Evolutionary conservation across 2,113 vertebrate species (phyloP), one percentile per base, ranked within the genome.

Genomic region (Salvelinus alpinus): DNA sequence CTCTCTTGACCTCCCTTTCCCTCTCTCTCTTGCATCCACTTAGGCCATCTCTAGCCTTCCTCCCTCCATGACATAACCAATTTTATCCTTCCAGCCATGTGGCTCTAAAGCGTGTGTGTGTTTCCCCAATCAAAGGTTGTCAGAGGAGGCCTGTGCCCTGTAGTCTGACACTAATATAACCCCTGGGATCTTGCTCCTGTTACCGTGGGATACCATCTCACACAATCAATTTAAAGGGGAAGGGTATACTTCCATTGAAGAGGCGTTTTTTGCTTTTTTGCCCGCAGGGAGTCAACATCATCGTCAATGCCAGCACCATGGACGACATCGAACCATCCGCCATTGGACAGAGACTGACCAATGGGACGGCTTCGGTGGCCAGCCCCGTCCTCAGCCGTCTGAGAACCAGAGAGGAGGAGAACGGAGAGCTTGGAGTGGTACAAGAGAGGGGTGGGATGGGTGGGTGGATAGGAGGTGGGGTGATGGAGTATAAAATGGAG

Each of bases 371-470:
- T 0, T 91, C 91, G 0, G 94, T 95, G 77, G 95, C 97, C 27
- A 98, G 97, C 84, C 97, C 97, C 0, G 97, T 98, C 71, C 88
- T 99, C 81, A 95, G 94, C 82, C 95, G 97, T n/a, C 95, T 99
- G 85, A 94, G 91, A 70, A 94, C 95, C 83, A 90, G 91, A 0
- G 97, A 99, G 4, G 96, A 98, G 0, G 96, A 95, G 20, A 38
- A 67, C n/a, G 34, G 16, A 27, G 66, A 31, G 27, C 6, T 9
- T 8, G 71, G 16, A 34, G 47, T 8, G 24, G 51, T 16, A 29
- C 67, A 34, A 20, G 31, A 20, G 75, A 60, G 9, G 11, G 29
- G 54, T 5, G 67, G 34, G 38, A 11, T 8, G 38, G 8, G 38
- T 2, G 38, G 38, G 38, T 8, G 1, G 38, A 38, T 7, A 38